Conservation (phyloP, 1,140 invertebrate species). For the Phenacoccus solenopsis region DNA sequence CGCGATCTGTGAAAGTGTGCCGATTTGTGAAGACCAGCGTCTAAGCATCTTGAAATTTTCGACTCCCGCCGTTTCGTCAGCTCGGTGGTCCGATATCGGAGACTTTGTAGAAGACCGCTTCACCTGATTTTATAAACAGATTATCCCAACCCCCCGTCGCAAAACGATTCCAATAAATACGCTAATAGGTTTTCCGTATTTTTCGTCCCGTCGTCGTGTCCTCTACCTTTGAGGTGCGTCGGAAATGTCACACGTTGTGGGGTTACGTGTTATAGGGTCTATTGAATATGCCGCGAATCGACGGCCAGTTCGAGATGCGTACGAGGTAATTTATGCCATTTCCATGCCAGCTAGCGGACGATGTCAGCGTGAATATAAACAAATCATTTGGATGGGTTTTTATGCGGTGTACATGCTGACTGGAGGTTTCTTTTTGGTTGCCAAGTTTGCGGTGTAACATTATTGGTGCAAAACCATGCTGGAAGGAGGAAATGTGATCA, state of each 20-base stretch:
- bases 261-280: no score
- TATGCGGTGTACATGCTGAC: no score
- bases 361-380: no score
- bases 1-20: conserved; percentile 9
- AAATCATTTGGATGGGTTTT: no score
- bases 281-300: no score
- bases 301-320: no score
- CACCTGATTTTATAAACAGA: not conserved
- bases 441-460: no score
- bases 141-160: not conserved
- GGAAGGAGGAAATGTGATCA: no score
- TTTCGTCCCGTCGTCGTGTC: not conserved
- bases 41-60: not conserved
- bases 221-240: not conserved
- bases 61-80: not conserved
- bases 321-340: no score
- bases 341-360: no score
- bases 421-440: no score
- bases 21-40: not conserved
- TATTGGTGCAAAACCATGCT: no score
- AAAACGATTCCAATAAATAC: not conserved
- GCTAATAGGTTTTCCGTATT: not conserved
- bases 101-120: not conserved
- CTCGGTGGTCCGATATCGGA: not conserved
- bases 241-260: not conserved